A percentile compares a stretch with the other conserved stretches of the same genome.
Conservation (phyloP, 2,888 invertebrate species). For the Dryococelus australis region DNA sequence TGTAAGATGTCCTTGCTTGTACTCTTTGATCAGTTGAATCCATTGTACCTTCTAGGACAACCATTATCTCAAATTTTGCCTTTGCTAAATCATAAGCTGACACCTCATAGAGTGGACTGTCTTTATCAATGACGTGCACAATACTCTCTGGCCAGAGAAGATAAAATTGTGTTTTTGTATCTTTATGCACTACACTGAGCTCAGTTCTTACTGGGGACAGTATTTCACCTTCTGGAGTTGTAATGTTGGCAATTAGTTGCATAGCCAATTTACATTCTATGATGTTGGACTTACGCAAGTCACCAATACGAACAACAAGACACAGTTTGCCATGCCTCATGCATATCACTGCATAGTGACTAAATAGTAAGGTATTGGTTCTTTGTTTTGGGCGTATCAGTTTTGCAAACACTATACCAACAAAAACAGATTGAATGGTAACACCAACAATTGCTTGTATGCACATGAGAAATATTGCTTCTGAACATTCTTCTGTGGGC, state of each 20-base stretch:
- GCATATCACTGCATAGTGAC: slow-evolving; percentile 69
- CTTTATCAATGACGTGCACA: slow-evolving; percentile 79
- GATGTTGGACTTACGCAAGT: slow-evolving; percentile 77
- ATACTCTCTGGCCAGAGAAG: slow-evolving; percentile 89
- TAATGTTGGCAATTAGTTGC: slow-evolving; percentile 48
- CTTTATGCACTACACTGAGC: background rate
- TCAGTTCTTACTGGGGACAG: slow-evolving; percentile 16
- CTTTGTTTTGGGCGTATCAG: slow-evolving; percentile 79
- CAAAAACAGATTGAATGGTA: slow-evolving; percentile 61
- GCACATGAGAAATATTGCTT: slow-evolving; percentile 82
- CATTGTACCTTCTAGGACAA: slow-evolving; percentile 78
- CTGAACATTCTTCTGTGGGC: slow-evolving; percentile 85
- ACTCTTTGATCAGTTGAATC: slow-evolving; percentile 78
- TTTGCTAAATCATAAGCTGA: slow-evolving; percentile 79
- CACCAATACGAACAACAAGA: slow-evolving; percentile 82
- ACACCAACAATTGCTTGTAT: slow-evolving; percentile 76
- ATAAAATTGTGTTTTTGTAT: slow-evolving; percentile 59
- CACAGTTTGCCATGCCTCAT: slow-evolving; percentile 80
- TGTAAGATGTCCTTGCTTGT: slow-evolving; percentile 78
- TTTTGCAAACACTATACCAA: slow-evolving; percentile 61
- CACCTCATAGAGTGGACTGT: slow-evolving; percentile 81
- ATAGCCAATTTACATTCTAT: slow-evolving; percentile 81
- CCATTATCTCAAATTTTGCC: slow-evolving; percentile 73
- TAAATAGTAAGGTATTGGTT: slow-evolving; percentile 80
- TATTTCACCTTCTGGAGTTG: slow-evolving; percentile 10